Conservation (phyloP, 2,888 invertebrate genomes). For the Drosophila quinaria region DNA sequence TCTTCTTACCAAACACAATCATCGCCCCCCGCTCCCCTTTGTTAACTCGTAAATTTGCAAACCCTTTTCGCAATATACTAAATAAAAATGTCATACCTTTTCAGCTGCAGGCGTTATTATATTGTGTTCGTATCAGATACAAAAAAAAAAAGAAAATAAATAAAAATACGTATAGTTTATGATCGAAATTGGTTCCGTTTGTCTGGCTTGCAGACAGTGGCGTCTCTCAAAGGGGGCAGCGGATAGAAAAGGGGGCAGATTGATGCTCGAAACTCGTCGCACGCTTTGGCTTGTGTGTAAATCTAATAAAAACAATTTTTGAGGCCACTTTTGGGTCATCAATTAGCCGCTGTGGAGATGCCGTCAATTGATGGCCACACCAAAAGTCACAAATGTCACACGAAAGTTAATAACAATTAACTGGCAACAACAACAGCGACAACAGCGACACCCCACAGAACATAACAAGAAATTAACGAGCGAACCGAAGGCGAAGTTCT, state of each 20-base stretch:
- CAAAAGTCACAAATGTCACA: constrained; percentile 78
- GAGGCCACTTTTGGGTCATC: constrained; percentile 68
- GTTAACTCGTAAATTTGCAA: constrained; percentile 64
- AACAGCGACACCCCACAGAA: constrained; percentile 15
- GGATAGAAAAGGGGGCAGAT: not conserved
- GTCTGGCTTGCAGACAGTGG: not conserved
- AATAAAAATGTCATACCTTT: constrained; percentile 69
- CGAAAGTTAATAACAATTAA: constrained; percentile 82
- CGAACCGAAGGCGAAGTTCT: not conserved
- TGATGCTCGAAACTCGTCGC: not conserved
- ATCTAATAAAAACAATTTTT: constrained; percentile 68
- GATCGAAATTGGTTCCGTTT: constrained; percentile 63
- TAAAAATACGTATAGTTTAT: constrained; percentile 38
- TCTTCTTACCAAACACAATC: not conserved
- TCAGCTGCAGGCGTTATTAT: constrained; percentile 60
- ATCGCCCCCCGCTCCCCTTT: too few species aligned
- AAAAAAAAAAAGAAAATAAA: constrained; percentile 43
- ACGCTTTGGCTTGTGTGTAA: constrained; percentile 41
- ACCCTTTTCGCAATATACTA: constrained; percentile 49
- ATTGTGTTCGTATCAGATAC: constrained; percentile 41
- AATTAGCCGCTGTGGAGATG: constrained; percentile 54
- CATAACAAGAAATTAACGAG: constrained; percentile 50
- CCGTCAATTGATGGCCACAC: constrained; percentile 75
- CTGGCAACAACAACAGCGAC: constrained; percentile 19
- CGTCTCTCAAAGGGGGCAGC: not conserved